These are phyloP conservation scores for Dolichotis patagonum DNA, from an alignment of 2,113 vertebrate species.

Conservation along the genomic window DNA sequence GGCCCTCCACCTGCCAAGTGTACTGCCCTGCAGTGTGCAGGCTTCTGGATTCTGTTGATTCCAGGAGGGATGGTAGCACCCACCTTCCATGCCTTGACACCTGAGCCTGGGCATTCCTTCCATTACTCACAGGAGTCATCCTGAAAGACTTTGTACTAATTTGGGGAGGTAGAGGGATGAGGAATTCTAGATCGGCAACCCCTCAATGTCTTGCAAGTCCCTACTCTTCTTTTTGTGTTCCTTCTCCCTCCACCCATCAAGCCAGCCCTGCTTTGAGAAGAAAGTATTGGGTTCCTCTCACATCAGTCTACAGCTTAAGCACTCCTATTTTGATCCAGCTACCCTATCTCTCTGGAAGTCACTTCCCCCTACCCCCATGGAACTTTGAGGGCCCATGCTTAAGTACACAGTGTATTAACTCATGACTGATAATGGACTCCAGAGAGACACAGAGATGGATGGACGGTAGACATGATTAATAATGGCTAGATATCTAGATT, in stretches of 20 bases:
- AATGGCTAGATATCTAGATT: slow-evolving; percentile 76
- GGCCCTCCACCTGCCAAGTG: neutral
- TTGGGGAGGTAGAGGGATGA: neutral
- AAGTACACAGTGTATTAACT: slow-evolving; percentile 72
- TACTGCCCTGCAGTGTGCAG: neutral
- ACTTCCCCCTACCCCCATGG: neutral
- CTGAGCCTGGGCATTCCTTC: neutral
- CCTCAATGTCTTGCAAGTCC: neutral
- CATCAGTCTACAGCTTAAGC: too few species aligned
- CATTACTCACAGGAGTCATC: neutral
- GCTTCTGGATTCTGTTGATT: neutral
- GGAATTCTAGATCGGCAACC: neutral
- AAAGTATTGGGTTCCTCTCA: neutral
- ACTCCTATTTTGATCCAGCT: neutral
- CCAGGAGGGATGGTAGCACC: neutral
- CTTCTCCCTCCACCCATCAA: neutral
- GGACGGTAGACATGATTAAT: slow-evolving; percentile 78
- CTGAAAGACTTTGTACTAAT: neutral
- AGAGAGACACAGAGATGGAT: slow-evolving; percentile 72
- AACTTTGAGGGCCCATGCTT: neutral
- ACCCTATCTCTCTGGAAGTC: neutral
- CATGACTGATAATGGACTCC: slow-evolving; percentile 66
- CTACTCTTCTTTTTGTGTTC: neutral
- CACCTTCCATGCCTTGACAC: neutral
- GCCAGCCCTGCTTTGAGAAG: neutral